Evolutionary conservation across 1,140 invertebrate genomes (phyloP), one percentile per base, ranked within the genome.

Genomic region (Forficula auricularia): DNA sequence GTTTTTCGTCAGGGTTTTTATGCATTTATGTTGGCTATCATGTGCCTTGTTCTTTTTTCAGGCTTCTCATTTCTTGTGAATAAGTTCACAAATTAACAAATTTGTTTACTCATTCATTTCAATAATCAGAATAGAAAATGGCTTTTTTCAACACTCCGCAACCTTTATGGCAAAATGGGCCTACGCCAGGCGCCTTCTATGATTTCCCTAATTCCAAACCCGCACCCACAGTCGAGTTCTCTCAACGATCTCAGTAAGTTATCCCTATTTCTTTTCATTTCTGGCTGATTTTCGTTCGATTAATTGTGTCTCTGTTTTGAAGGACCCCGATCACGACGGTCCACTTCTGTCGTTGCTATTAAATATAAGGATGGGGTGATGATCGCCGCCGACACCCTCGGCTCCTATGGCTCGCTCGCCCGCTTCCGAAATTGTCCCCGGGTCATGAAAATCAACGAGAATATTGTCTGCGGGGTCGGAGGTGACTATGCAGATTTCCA

Each of bases 401-500:
- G 79, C 4, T 94, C 87, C 1, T 97, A 95, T 62, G 92, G 92
- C 9, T 85, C 82, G 0, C 60, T 97, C 43, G 86, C 88, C 0
- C 70, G 88, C 41, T 96, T 79, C 59, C 71, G 83, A 39, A 75
- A 87, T 62, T 76, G 83, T 47, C 72, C 82, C 1, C 69, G 92
- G 51, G 65, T 97, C 1, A 62, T 86, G 47, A 82, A 83, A 66
- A 79, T 97, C 0, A 97, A 97, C 59, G 70, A 89, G 33, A 75
- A 79, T 43, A 89, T 84, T n/a, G 66, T 96, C 22, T 59, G 96
- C 16, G 90, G 83, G 7, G 80, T 77, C 46, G 75, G 82, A 48
- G 92, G 92, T 10, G 94, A 98, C 65, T 94, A 87, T 63, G 91
- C 88, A 15, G 94, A 98, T 64, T 96, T 76, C 58, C 91, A 98